Evolutionary conservation across 2,888 invertebrate genomes (phyloP).

Genomic region (Craniophora ligustri): DNA sequence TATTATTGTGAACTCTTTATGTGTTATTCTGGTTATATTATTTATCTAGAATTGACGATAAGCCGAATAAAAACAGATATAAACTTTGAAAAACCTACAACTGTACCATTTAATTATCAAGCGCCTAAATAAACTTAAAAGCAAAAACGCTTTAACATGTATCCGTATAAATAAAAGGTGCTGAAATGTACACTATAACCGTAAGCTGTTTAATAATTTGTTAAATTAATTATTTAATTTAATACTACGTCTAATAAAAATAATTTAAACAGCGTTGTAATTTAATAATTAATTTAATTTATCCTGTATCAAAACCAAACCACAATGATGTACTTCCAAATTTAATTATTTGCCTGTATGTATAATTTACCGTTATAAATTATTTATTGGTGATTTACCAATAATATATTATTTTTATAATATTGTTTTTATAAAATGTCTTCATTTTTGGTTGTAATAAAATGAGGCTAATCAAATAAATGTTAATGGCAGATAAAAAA

Average conservation of each 20-base stretch:
- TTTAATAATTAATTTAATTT: too few species aligned
- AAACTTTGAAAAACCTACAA: too few species aligned
- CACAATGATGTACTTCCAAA: too few species aligned
- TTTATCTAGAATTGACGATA: too few species aligned
- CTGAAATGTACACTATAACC: slow-evolving; percentile 48
- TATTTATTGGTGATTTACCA: too few species aligned
- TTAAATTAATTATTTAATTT: slow-evolving; percentile 3
- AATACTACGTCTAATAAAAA: neutral
- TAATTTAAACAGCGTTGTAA: neutral
- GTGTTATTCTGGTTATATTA: too few species aligned
- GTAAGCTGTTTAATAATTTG: slow-evolving; percentile 33
- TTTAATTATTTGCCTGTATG: neutral
- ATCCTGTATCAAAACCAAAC: neutral
- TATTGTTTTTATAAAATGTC: neutral
- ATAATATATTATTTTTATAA: neutral
- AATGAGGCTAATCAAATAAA: slow-evolving; percentile 49
- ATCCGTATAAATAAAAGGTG: slow-evolving; percentile 48
- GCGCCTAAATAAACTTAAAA: slow-evolving; percentile 33
- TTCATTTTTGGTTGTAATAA: slow-evolving; percentile 24
- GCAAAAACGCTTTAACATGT: slow-evolving; percentile 26
- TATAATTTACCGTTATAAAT: too few species aligned
- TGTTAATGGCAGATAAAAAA: slow-evolving; percentile 27
- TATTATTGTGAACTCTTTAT: too few species aligned
- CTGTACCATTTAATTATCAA: slow-evolving; percentile 2
- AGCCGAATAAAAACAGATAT: too few species aligned